Percentiles rank a stretch among this genome's conserved stretches.
Conservation (phyloP, 2,797 vertebrate genomes). For the Galaxias olidus region DNA sequence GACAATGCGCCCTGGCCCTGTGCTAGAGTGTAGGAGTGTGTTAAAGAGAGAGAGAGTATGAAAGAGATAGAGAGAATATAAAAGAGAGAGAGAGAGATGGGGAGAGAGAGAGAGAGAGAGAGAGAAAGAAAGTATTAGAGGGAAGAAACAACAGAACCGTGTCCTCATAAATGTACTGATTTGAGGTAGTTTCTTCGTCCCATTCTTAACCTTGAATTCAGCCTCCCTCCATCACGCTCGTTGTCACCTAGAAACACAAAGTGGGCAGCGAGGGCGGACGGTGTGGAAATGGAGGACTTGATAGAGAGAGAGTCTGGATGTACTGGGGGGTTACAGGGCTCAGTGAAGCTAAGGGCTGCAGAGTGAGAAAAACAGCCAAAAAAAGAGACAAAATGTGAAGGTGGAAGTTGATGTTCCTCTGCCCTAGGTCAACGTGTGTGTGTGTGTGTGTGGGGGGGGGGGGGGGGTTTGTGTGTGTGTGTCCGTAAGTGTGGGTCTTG, state of each 20-base stretch:
- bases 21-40: background rate
- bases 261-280: background rate
- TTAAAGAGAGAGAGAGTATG: constrained; percentile 15
- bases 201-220: too few relatives aligned
- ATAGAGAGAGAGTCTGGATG: background rate
- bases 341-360: too few relatives aligned
- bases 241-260: too few relatives aligned
- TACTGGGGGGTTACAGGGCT: too few relatives aligned
- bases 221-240: too few relatives aligned
- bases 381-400: background rate
- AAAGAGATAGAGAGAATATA: constrained; percentile 2
- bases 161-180: too few relatives aligned
- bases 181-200: too few relatives aligned
- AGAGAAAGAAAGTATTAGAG: background rate
- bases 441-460: too few relatives aligned
- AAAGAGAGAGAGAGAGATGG: background rate
- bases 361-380: too few relatives aligned
- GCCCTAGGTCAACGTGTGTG: constrained; percentile 49
- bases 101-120: background rate
- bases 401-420: constrained; percentile 75
- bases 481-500: constrained; percentile 1
- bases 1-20: too few relatives aligned
- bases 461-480: constrained; percentile 4
- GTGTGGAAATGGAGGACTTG: background rate
- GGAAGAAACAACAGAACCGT: too few relatives aligned